phyloP scores from a whole-genome alignment of 2,888 invertebrate species.

The Nineta flava region DNA sequence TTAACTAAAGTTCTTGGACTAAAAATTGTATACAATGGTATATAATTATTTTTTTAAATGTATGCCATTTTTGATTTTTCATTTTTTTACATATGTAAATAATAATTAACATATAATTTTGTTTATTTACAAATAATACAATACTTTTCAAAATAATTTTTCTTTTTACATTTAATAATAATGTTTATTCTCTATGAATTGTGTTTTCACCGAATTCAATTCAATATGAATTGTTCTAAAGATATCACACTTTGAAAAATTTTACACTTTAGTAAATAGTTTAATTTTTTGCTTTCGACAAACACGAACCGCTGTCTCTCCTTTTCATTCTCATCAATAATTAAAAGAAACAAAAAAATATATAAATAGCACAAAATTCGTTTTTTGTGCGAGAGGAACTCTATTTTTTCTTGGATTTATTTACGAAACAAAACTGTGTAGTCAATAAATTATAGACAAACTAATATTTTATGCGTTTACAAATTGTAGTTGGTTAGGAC shows the following conservation, averaged over 20 bases:
- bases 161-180: slow-evolving; percentile 1
- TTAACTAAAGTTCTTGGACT: no score
- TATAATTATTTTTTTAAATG: not conserved
- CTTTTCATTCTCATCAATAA: not conserved
- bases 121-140: slow-evolving; percentile 29
- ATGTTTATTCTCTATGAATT: not conserved
- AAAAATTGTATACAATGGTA: no score
- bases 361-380: not conserved
- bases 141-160: slow-evolving; percentile 24
- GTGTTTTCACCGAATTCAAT: slow-evolving; percentile 3
- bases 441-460: no score
- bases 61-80: not conserved
- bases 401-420: no score
- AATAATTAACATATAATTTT: slow-evolving; percentile 2
- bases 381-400: slow-evolving; percentile 7
- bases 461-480: no score
- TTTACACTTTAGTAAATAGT: not conserved
- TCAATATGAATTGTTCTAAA: slow-evolving; percentile 7
- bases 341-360: not conserved
- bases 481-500: no score
- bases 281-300: not conserved
- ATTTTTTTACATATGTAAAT: not conserved
- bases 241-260: slow-evolving; percentile 4
- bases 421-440: no score
- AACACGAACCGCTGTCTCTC: not conserved